Evolutionary conservation across 2,113 vertebrate genomes (phyloP).

Genomic region (Epinephelus cyanopodus): DNA sequence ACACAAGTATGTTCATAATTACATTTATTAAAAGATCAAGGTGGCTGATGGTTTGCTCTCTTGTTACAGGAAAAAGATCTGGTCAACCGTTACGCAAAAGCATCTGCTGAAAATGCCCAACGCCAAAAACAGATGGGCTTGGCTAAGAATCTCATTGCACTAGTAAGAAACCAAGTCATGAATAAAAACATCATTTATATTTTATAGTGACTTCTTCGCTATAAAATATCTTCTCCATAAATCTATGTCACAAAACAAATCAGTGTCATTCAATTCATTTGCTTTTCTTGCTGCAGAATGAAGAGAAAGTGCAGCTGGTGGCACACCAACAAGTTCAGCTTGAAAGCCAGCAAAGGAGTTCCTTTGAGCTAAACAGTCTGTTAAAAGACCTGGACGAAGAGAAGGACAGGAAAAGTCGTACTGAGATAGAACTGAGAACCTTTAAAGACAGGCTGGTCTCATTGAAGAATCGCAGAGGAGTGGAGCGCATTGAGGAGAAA

Average conservation of each 20-base stretch:
- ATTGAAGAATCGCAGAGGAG: slow-evolving; percentile 90
- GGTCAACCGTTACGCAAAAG: slow-evolving; percentile 85
- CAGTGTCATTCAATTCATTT: slow-evolving; percentile 9
- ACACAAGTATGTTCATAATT: neutral
- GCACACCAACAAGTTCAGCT: slow-evolving; percentile 80
- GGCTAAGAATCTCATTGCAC: slow-evolving; percentile 86
- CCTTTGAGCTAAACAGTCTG: slow-evolving; percentile 79
- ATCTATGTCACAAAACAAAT: neutral
- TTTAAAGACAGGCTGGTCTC: slow-evolving; percentile 87
- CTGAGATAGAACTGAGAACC: slow-evolving; percentile 84
- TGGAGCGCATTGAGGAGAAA: slow-evolving; percentile 93
- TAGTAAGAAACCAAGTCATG: slow-evolving; percentile 81
- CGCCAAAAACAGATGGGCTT: slow-evolving; percentile 89
- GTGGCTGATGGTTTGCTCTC: slow-evolving; percentile 11
- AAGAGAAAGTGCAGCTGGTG: slow-evolving; percentile 84
- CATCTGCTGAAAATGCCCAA: slow-evolving; percentile 86
- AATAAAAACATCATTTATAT: neutral
- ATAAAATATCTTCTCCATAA: neutral
- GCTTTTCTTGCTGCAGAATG: slow-evolving; percentile 84
- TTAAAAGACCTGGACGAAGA: slow-evolving; percentile 87
- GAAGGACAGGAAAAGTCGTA: slow-evolving; percentile 79
- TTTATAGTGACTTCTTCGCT: neutral
- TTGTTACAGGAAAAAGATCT: slow-evolving; percentile 88
- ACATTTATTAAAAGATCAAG: neutral
- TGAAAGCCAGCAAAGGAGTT: slow-evolving; percentile 70